phyloP scores from a whole-genome alignment of 2,797 vertebrate species.

The Peromyscus melanophrys region DNA sequence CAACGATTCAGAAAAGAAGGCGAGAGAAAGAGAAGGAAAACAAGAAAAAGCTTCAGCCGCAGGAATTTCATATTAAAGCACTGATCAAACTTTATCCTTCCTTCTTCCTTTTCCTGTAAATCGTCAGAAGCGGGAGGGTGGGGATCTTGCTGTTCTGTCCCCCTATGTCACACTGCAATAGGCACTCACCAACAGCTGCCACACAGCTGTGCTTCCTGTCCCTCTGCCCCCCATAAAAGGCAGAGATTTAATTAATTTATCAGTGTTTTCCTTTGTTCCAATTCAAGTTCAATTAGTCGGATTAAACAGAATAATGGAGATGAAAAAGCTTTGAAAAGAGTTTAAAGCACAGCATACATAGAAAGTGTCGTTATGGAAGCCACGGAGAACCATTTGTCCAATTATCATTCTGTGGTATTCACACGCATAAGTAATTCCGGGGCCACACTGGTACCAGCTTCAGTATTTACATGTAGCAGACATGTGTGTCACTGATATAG shows the following conservation, averaged over 20 bases:
- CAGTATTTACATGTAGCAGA: fast-evolving
- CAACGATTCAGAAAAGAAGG: neutral
- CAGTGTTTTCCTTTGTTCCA: slow-evolving; percentile 44
- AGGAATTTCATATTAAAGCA: neutral
- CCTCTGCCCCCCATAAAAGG: neutral
- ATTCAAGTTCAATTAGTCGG: slow-evolving; percentile 59
- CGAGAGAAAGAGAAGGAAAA: neutral
- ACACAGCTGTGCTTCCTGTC: neutral
- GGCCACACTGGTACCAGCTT: fast-evolving
- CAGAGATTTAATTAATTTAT: slow-evolving; percentile 53
- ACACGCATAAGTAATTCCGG: fast-evolving
- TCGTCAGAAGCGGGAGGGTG: neutral
- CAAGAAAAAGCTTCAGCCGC: neutral
- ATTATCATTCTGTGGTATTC: fast-evolving
- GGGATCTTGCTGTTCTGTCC: fast-evolving
- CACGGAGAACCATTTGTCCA: neutral
- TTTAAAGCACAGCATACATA: neutral
- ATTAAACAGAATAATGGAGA: slow-evolving; percentile 24
- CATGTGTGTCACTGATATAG: fast-evolving
- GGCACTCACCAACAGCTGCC: neutral
- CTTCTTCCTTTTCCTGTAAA: neutral
- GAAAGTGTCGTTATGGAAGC: neutral
- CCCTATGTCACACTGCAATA: fast-evolving
- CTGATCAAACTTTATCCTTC: neutral
- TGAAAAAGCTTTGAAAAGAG: neutral